Percentiles rank a stretch among this genome's conserved stretches.
These are phyloP conservation scores for Botia almorhae DNA, from an alignment of 2,797 vertebrate genomes.

Conservation along the genomic window DNA sequence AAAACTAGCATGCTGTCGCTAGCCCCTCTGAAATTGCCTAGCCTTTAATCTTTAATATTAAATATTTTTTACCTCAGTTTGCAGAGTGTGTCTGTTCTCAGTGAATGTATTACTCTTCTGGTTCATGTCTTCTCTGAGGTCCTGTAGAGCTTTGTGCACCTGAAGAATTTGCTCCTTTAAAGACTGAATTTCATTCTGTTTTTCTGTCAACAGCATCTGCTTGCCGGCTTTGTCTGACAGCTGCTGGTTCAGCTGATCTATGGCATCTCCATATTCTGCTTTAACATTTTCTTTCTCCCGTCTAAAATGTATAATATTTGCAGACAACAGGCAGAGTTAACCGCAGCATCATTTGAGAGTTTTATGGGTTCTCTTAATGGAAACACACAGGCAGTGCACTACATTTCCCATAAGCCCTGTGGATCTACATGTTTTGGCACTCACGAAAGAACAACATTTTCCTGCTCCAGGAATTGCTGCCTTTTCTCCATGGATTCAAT, in stretches of 20 bases:
- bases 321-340: not conserved
- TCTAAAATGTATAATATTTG: conserved; percentile 51
- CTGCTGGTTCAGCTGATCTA: conserved; percentile 72
- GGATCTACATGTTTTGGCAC: conserved; percentile 25
- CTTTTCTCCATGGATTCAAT: conserved; percentile 59
- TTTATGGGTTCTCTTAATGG: too few relatives aligned
- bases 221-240: conserved; percentile 68
- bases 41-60: too few relatives aligned
- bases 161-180: conserved; percentile 59
- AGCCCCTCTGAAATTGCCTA: too few relatives aligned
- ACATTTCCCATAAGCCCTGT: not conserved
- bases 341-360: not conserved
- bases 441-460: conserved; percentile 68
- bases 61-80: conserved; percentile 50
- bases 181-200: conserved; percentile 59
- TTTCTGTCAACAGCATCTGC: conserved; percentile 70
- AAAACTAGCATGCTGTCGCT: too few relatives aligned
- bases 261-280: conserved; percentile 52
- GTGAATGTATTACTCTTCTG: conserved; percentile 64
- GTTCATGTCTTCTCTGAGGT: conserved; percentile 61
- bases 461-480: conserved; percentile 60
- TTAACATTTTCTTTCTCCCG: conserved; percentile 61
- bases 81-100: conserved; percentile 54
- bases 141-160: conserved; percentile 1
- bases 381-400: not conserved